These are phyloP conservation scores for Penaeus indicus DNA, from an alignment of 1,140 invertebrate species.

Conservation along the genomic window DNA sequence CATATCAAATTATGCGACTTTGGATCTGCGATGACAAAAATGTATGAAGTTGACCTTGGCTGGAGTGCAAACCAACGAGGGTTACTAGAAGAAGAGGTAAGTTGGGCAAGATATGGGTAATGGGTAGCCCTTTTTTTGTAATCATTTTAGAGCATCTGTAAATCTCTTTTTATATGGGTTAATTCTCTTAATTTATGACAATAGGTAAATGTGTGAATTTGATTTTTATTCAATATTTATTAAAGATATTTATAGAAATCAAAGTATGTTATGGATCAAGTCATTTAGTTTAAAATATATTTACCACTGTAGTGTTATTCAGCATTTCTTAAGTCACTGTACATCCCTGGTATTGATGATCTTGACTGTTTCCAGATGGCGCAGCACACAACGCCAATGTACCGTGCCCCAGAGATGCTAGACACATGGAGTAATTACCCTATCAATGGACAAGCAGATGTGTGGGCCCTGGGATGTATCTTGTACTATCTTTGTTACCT, in stretches of 20 bases:
- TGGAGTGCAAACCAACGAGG: slow-evolving; percentile 94
- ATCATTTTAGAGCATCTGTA: not conserved
- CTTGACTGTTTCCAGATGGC: slow-evolving; percentile 71
- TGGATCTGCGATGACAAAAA: slow-evolving; percentile 92
- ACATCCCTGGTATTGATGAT: not conserved
- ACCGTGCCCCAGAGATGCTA: slow-evolving; percentile 78
- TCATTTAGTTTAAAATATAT: no score
- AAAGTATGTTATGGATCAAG: no score
- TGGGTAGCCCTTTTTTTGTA: not conserved
- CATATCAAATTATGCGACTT: slow-evolving; percentile 98
- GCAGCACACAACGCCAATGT: slow-evolving; percentile 79
- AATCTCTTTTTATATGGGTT: not conserved
- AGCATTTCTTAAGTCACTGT: no score
- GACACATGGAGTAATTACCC: slow-evolving; percentile 97
- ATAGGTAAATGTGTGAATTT: no score
- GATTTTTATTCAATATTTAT: no score
- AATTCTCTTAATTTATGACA: no score
- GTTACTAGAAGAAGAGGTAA: slow-evolving; percentile 93
- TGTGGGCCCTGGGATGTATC: slow-evolving; percentile 98
- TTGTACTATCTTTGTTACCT: slow-evolving; percentile 93
- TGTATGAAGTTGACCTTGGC: slow-evolving; percentile 84
- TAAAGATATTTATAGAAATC: no score
- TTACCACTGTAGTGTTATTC: no score
- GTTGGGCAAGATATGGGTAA: slow-evolving; percentile 59
- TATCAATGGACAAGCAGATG: slow-evolving; percentile 86